A percentile compares a stretch with the other conserved stretches of the same genome.
Conservation (phyloP, 2,888 invertebrate species). For the Byasa hedistus region DNA sequence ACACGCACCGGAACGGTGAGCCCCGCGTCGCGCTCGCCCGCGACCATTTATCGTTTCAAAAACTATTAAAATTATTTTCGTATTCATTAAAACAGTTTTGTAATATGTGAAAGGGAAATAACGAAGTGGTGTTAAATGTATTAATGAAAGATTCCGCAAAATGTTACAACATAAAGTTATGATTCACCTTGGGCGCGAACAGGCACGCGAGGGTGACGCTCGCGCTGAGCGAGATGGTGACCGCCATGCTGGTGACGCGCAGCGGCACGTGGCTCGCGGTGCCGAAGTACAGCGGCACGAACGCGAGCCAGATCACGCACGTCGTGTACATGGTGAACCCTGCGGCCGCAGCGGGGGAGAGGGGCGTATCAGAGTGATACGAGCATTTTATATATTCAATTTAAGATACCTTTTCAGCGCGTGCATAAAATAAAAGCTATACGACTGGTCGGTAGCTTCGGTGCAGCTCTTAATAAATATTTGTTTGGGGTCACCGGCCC, state of each 20-base stretch:
- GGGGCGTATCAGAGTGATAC: too few species aligned
- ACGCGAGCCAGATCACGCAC: conserved; percentile 98
- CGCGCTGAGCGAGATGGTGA: conserved; percentile 95
- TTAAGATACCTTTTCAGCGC: too few species aligned
- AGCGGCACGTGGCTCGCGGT: conserved; percentile 95
- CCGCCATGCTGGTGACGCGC: conserved; percentile 96
- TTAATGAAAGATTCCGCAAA: not conserved
- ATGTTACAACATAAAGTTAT: not conserved
- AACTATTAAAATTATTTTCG: not conserved
- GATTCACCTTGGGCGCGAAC: conserved; percentile 93
- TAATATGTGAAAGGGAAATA: too few species aligned
- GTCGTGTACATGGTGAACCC: conserved; percentile 99
- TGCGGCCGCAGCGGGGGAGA: conserved; percentile 48
- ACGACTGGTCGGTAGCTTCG: conserved; percentile 83
- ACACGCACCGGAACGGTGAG: not conserved
- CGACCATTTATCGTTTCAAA: not conserved
- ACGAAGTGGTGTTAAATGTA: too few species aligned
- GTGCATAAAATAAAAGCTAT: too few species aligned
- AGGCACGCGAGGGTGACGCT: conserved; percentile 96
- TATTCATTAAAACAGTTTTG: too few species aligned
- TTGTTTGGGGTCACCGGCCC: not conserved
- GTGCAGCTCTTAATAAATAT: conserved; percentile 51
- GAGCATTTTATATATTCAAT: too few species aligned
- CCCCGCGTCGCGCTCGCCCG: not conserved
- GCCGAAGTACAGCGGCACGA: conserved; percentile 97